Percentiles rank a stretch among this genome's conserved stretches.
These are phyloP conservation scores for Agonopterix heracliana DNA, from an alignment of 2,888 invertebrate genomes.

Conservation along the genomic window DNA sequence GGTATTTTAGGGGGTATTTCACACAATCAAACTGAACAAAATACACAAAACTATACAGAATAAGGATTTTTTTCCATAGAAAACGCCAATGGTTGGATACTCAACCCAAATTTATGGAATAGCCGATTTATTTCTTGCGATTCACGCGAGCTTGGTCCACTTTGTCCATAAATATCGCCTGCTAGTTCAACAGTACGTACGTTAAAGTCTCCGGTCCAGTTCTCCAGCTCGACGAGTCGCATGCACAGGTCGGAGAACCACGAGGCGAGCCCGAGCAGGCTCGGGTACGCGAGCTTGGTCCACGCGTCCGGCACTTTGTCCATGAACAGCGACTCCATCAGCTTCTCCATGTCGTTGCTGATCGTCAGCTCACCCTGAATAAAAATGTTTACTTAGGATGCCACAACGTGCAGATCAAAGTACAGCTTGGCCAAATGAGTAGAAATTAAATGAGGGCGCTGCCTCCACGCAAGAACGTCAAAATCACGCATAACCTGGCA, in stretches of 20 bases:
- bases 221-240: constrained; percentile 87
- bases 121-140: too few species aligned
- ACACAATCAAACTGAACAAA: too few species aligned
- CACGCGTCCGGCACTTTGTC: constrained; percentile 92
- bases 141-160: constrained; percentile 88
- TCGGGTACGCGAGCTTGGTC: constrained; percentile 92
- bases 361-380: constrained; percentile 92
- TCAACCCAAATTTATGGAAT: too few species aligned
- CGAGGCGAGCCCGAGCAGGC: constrained; percentile 85
- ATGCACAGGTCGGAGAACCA: constrained; percentile 93
- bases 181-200: constrained; percentile 65
- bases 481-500: too few species aligned
- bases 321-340: constrained; percentile 91
- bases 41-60: too few species aligned
- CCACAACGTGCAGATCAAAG: too few species aligned
- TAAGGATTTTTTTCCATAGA: too few species aligned
- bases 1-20: too few species aligned
- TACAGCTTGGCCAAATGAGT: too few species aligned
- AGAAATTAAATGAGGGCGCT: too few species aligned
- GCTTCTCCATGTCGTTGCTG: constrained; percentile 92
- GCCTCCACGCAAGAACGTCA: too few species aligned
- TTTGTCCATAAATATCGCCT: constrained; percentile 90
- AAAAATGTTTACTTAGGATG: background rate
- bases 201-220: constrained; percentile 91
- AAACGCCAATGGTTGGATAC: too few species aligned